Conservation (phyloP, 2,888 invertebrate genomes). For the Horisme vitalbata region DNA sequence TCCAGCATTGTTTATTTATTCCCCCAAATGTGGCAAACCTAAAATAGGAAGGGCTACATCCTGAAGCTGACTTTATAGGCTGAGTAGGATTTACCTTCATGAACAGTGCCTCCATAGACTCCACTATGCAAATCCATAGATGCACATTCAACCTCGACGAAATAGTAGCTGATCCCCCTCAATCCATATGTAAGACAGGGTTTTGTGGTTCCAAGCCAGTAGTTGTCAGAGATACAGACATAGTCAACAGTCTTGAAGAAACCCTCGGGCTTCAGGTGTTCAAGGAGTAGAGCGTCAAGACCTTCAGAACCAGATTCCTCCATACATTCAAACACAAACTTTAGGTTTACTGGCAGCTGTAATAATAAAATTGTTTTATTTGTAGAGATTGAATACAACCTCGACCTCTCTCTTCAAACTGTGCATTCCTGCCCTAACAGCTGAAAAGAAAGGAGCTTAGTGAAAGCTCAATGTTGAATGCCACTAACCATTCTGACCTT, state of each 20-base stretch:
- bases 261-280: constrained; percentile 81
- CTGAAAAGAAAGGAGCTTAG: too few species aligned
- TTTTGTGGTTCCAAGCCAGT: constrained; percentile 98
- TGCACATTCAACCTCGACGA: constrained; percentile 93
- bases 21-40: too few species aligned
- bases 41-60: too few species aligned
- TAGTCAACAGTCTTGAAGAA: constrained; percentile 94
- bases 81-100: constrained; percentile 86
- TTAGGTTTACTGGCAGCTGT: constrained; percentile 88
- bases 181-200: constrained; percentile 99
- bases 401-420: too few species aligned
- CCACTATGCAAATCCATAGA: constrained; percentile 97
- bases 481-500: too few species aligned
- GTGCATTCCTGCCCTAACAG: too few species aligned
- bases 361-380: too few species aligned
- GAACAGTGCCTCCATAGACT: constrained; percentile 96
- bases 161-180: constrained; percentile 96
- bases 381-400: too few species aligned
- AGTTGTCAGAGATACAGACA: constrained; percentile 99
- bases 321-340: constrained; percentile 99
- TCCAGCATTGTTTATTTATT: too few species aligned
- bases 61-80: too few species aligned
- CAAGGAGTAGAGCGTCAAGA: constrained; percentile 91
- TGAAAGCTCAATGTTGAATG: neutral
- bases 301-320: constrained; percentile 98